Base-by-base conservation (phyloP, 2,113 vertebrate genomes). In the Haemorhous mexicanus region DNA sequence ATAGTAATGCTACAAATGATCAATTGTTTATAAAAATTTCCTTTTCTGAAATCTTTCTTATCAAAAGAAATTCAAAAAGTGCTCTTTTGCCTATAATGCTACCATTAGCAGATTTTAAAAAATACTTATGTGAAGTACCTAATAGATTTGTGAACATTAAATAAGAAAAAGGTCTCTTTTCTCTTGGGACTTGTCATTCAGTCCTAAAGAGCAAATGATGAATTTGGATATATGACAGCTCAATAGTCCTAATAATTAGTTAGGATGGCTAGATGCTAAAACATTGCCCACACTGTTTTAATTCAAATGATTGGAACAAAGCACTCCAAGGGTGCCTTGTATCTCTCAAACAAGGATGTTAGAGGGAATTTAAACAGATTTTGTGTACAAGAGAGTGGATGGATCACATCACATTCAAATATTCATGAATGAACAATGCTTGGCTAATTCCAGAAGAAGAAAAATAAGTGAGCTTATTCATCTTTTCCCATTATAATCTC, bases 401-500 rank as follows among this genome's bases (percentile, higher is more conserved):
- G 37, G 56, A 79, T 92, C 75, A 26, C 41, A 86, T 58, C 23
- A 18, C 16, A 73, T 89, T 81, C 59, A 90, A 81, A 86, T 87
- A 90, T 74, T 94, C 37, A 53, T 88, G 84, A 96, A 90, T 82
- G 62, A 90, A 52, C 61, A 63, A 81, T 43, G 68, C 72, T 91
- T 87, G 55, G 35, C 41, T 88, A 81, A 86, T 90, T 94, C 61
- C 61, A 95, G 28, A 86, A 35, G 73, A 89, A 63, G 79, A 70
- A 73, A 92, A 94, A 59, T 66, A 89, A 94, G 68, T 39, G 46
- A 26, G 5, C 93, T 92, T 95, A 92, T 88, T 90, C n/a, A 43
- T 88, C 55, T 86, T 92, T 93, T 88, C 55, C 30, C 64, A 86
- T 95, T 96, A 92, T 77, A 94, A 81, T 86, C 72, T 90, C 79